phyloP scores from a whole-genome alignment of 1,140 invertebrate genomes.

The Latrodectus geometricus region DNA sequence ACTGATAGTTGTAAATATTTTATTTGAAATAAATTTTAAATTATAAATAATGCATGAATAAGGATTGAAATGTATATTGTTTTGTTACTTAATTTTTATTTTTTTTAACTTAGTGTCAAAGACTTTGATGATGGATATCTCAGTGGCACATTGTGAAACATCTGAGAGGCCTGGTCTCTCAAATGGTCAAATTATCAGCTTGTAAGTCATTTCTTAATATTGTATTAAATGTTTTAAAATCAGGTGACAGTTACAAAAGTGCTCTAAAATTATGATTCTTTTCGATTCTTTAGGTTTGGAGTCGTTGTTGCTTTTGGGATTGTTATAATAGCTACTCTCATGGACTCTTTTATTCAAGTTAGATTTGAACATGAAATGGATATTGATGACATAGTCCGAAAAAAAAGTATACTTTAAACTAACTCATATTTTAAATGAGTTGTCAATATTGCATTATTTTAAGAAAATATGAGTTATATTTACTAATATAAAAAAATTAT shows the following conservation, averaged over 20 bases:
- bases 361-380: slow-evolving; percentile 54
- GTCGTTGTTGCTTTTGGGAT: slow-evolving; percentile 35
- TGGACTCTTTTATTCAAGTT: slow-evolving; percentile 36
- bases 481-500: too few relatives aligned
- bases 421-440: background rate
- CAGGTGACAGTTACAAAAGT: background rate
- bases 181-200: slow-evolving; percentile 53
- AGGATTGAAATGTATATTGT: background rate
- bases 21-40: background rate
- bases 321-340: slow-evolving; percentile 23
- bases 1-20: slow-evolving; percentile 42
- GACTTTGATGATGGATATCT: slow-evolving; percentile 39
- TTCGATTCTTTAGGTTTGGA: slow-evolving; percentile 32
- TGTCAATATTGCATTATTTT: background rate
- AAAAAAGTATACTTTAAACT: slow-evolving; percentile 36
- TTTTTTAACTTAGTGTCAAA: slow-evolving; percentile 31
- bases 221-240: background rate
- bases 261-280: background rate
- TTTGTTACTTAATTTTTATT: background rate
- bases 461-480: background rate
- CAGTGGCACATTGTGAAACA: slow-evolving; percentile 49
- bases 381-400: slow-evolving; percentile 49
- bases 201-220: slow-evolving; percentile 8
- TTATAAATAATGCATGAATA: background rate
- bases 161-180: slow-evolving; percentile 25